phyloP scores from a whole-genome alignment of 2,113 vertebrate species.

The Myanophis thanlyinensis region DNA sequence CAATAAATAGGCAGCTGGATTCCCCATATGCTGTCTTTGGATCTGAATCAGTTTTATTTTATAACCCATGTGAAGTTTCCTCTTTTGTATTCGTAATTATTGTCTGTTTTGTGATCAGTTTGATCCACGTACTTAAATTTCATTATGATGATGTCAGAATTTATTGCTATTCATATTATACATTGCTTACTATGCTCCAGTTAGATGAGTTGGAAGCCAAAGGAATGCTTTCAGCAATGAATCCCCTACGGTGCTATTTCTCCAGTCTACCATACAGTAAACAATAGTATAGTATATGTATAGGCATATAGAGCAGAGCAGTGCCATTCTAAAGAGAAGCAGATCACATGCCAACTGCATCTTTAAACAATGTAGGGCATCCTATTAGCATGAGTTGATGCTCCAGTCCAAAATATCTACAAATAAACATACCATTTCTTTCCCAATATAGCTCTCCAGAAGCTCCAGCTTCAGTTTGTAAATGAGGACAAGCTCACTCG shows the following conservation, averaged over 20 bases:
- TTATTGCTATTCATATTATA: not conserved
- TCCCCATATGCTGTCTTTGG: not conserved
- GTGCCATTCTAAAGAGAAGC: not conserved
- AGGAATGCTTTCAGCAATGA: not conserved
- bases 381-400: not conserved
- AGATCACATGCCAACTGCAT: not conserved
- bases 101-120: not conserved
- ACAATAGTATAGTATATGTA: not conserved
- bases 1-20: not conserved
- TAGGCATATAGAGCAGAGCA: not conserved
- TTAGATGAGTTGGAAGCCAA: not conserved
- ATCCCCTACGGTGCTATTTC: not conserved
- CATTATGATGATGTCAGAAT: not conserved
- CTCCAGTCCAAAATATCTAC: not conserved
- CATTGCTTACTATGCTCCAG: not conserved
- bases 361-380: not conserved
- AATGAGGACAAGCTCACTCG: not conserved
- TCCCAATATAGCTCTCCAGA: not conserved
- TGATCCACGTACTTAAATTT: not conserved
- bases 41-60: not conserved
- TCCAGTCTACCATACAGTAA: not conserved
- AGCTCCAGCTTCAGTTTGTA: not conserved
- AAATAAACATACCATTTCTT: not conserved
- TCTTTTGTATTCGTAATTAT: not conserved
- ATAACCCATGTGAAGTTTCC: not conserved